Base-by-base conservation (phyloP, 2,113 vertebrate species). In the Tachysurus fulvidraco region DNA sequence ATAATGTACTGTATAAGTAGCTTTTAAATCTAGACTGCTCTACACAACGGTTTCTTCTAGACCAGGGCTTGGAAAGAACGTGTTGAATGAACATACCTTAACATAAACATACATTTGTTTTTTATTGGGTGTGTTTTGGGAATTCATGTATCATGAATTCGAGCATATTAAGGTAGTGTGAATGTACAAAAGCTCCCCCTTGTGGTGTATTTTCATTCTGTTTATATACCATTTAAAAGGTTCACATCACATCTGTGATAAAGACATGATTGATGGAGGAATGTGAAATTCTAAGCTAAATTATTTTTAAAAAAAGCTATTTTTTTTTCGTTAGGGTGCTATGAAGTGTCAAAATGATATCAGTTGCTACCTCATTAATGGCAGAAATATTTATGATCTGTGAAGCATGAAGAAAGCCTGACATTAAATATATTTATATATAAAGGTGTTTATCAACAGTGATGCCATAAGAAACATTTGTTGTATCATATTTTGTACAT, bases 401-500 rank as follows among this genome's bases (percentile, higher is more conserved):
- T 81, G 36, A 44, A 81, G 30, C 30, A 60, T 14, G 19, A 59
- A 2, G 2, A 59, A 60, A 28, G 55, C 59, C 25, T 36, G 55
- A 81, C 55, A 25, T 65, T 25, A 52, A 30, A 54, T 46, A 46
- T 41, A 74, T 57, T 3, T 50, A 50, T 50, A 50, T 46, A 46
- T 46, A 50, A 28, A 57, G 17, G 5, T 16, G 36, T 86, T 84
- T 81, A 81, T 85, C 60, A 85, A 21, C n/a, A 54, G 4, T 44
- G n/a, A 13, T 77, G 62, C 65, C 14, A 65, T 79, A 54, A 23
- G 78, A 60, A 50, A 36, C 44, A 14, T 84, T 89, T 64, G 55
- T 86, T 64, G 55, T 86, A n/a, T 52, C 21, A 52, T 28, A 36
- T 84, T 28, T 46, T 36, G 6, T 54, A 64, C 17, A 76, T 9